Evolutionary conservation across 1,140 invertebrate species (phyloP).

Genomic region (Drusus annulatus): DNA sequence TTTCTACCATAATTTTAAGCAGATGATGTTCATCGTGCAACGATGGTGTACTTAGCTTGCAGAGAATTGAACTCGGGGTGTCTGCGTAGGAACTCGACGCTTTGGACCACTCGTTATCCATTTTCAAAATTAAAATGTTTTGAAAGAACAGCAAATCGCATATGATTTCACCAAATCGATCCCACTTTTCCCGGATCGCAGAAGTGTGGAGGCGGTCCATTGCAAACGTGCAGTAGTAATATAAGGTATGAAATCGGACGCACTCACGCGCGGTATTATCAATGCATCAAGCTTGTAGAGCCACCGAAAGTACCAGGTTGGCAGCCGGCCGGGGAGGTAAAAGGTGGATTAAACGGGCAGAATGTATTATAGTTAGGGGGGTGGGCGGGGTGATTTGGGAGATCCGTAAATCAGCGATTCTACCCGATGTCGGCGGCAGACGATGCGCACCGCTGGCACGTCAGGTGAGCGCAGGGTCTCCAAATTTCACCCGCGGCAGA

Average conservation of each 20-base stretch:
- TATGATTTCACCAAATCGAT: neutral
- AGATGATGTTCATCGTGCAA: too few species aligned
- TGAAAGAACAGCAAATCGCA: neutral
- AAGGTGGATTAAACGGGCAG: constrained; percentile 40
- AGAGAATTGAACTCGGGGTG: too few species aligned
- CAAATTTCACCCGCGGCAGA: constrained; percentile 22
- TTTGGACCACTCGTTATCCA: too few species aligned
- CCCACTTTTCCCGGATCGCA: neutral
- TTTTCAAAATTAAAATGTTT: too few species aligned
- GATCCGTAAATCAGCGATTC: constrained; percentile 45
- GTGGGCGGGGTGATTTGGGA: neutral
- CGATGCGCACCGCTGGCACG: constrained; percentile 35
- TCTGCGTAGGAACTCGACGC: too few species aligned
- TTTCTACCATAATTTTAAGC: too few species aligned
- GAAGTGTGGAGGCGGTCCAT: constrained; percentile 25
- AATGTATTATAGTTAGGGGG: constrained; percentile 26
- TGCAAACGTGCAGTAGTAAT: constrained; percentile 28
- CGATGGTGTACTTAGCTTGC: too few species aligned
- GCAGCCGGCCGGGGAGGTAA: constrained; percentile 34
- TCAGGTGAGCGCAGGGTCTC: constrained; percentile 24
- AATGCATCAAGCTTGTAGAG: constrained; percentile 35
- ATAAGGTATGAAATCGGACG: constrained; percentile 46
- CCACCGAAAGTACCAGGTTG: constrained; percentile 18
- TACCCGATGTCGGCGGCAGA: constrained; percentile 43
- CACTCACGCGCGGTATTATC: constrained; percentile 44